Base-by-base conservation (phyloP, 92 coral and sea anemone species). In the Phenganax stokvisi region DNA sequence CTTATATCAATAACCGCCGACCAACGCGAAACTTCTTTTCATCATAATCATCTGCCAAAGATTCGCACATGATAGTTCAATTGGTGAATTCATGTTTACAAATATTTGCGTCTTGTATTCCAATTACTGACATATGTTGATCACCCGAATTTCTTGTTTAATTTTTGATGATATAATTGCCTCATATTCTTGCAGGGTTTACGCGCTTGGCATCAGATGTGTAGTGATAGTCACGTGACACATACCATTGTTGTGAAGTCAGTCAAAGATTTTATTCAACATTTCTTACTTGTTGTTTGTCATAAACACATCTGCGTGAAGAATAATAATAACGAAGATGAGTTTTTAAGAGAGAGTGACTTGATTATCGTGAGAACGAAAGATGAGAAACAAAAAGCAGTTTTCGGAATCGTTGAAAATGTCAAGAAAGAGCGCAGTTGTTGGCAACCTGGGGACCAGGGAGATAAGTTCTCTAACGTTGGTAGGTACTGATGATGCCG, bases 401-500 rank as follows among this genome's bases (percentile, higher is more conserved):
- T 64, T 7, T 79, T 79, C 54, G 83, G 73, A 27, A 9, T 54
- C 3, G 74, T 79, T 9, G 74, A 79, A 0, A 51, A 61, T 13
- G 74, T 65, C 9, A 79, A 12, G 10, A 44, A 28, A 12, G 73
- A 51, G 62, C 52, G 60, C 44, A 27, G 74, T 63, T 29, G 20
- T n/a, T 15, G 74, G 83, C 9, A 63, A 73, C 83, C 83, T 77
- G 81, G 81, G 51, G 81, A 77, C 16, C 61, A 79, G 47, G 73
- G 74, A 6, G 20, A 25, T 8, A 51, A 63, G 7, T 6, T 6
- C 13, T 53, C 53, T 13, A 10, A 74, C 8, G 61, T 25, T 0
- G 81, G 81, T 76, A 76, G 20, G 81, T 31, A 16, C 13, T 69
- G 9, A 7, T 13, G 65, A 37, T 37, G 5, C 5, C 5, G 47